Conservation (phyloP, 1,140 invertebrate genomes). For the Drosophila arizonae region DNA sequence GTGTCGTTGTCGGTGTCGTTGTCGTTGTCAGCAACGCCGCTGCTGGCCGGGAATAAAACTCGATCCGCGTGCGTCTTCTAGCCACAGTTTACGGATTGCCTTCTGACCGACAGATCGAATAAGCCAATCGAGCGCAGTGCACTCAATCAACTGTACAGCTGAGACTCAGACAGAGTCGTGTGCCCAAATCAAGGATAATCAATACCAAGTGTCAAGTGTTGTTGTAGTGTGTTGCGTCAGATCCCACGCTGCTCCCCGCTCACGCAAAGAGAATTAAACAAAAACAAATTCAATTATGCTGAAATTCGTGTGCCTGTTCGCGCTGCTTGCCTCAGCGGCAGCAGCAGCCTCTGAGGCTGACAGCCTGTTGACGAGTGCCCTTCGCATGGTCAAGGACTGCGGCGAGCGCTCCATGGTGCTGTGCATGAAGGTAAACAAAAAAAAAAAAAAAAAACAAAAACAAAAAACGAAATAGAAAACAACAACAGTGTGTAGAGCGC, state of each 20-base stretch:
- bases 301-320: constrained; percentile 83
- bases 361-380: constrained; percentile 85
- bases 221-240: background rate
- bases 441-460: constrained; percentile 27
- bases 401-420: constrained; percentile 87
- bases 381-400: constrained; percentile 87
- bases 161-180: constrained; percentile 18
- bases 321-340: constrained; percentile 84
- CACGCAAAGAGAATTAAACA: constrained; percentile 6
- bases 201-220: constrained; percentile 22
- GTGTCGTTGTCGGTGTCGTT: constrained; percentile 27
- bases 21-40: constrained; percentile 52
- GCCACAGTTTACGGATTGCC: constrained; percentile 83
- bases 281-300: constrained; percentile 84
- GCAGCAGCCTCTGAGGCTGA: constrained; percentile 73
- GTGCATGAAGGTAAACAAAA: constrained; percentile 87
- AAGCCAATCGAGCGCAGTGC: constrained; percentile 77
- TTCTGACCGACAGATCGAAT: constrained; percentile 82
- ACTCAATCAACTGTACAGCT: constrained; percentile 64
- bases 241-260: background rate
- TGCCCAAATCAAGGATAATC: constrained; percentile 46
- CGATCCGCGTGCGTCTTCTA: constrained; percentile 82
- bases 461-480: no score
- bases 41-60: constrained; percentile 83
- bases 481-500: no score